Base-by-base conservation (phyloP, 2,797 vertebrate species). In the Leptodactylus fallax region DNA sequence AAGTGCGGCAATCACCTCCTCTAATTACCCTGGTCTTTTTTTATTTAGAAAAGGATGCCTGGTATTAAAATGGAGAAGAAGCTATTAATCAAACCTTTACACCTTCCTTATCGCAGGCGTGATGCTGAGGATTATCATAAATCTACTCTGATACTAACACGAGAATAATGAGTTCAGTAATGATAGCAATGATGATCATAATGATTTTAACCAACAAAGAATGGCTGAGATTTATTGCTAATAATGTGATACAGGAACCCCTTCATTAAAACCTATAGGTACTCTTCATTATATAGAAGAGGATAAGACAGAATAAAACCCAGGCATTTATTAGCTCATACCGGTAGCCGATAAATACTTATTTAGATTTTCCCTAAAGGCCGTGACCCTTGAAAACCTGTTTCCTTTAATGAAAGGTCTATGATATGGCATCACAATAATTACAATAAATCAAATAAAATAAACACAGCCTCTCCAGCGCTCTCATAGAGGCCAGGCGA, bases 121-220 rank as follows among this genome's bases (percentile, higher is more conserved):
- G 94, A 95, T 96, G 95, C 95, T 95, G 94, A 58, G 93, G 95
- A 94, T 96, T 95, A 96, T 93, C 95, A 95, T 96, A 94, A 95
- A 96, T 95, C 95, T 94, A 94, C 94, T 95, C 94, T 93, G 94
- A 95, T 95, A 95, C 93, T 95, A 96, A 96, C 96, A 95, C 93
- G 95, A 96, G 95, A 96, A 96, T 96, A 96, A 96, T 97, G 95
- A 95, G 95, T 95, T 96, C 95, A 95, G 95, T 96, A 97, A 96
- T 96, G 95, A 95, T 96, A 96, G 94, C 92, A 91, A 94, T 96
- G 95, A 96, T 96, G 95, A 95, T 95, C 94, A 94, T 97, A 96
- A 97, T 97, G 94, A 95, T 96, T 95, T 96, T 96, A 96, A 95
- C 95, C 95, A 96, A 96, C 96, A 95, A 96, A 96, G 95, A 96